Base-by-base conservation (phyloP, 2,797 vertebrate species). In the Girardinus metallicus region DNA sequence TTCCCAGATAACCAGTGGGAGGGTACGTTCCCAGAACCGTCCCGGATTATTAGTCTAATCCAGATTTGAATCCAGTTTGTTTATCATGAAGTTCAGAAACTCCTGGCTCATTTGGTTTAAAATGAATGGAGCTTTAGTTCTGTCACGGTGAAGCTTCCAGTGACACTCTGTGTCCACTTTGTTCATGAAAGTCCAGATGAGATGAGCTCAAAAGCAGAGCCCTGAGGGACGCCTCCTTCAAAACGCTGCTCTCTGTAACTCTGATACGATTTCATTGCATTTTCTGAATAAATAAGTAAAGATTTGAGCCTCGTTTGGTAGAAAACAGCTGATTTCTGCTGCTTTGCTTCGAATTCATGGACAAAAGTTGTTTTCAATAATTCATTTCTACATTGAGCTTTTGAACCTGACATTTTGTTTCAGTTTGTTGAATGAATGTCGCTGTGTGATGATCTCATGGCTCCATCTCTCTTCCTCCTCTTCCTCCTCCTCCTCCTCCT, bases 401-500 rank as follows among this genome's bases (percentile, higher is more conserved):
- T n/a, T 29, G 12, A 41, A 43, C 5, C 3, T 29, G 18, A 75
- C 26, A 1, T 46, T 44, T 62, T 6, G 57, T 75, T 29, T 66
- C 18, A 68, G 36, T 15, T 34, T 41, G 66, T 36, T 46, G 90
- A 83, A 86, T 74, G 91, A 85, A 86, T 75, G 88, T 78, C 62
- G 46, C 29, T 47, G 86, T 74, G 64, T 51, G 80, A 46, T 0
- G 86, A 96, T 95, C 96, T 98, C 96, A 97, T 93, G 89, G 93
- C 93, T 95, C 93, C 83, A 81, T 93, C 90, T 93, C 86, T 91
- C 75, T 77, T 80, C 74, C 78, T 82, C 49, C 34, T 76, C 75
- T 78, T 80, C 74, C 74, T 82, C 49, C 34, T 76, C 64, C 74
- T 78, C 93, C 43, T 57, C 31, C 15, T 78, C 95, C 36, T 76